A percentile compares a stretch with the other conserved stretches of the same genome.
Conservation (phyloP, 1,140 invertebrate genomes). For the Chironomus striatipennis region DNA sequence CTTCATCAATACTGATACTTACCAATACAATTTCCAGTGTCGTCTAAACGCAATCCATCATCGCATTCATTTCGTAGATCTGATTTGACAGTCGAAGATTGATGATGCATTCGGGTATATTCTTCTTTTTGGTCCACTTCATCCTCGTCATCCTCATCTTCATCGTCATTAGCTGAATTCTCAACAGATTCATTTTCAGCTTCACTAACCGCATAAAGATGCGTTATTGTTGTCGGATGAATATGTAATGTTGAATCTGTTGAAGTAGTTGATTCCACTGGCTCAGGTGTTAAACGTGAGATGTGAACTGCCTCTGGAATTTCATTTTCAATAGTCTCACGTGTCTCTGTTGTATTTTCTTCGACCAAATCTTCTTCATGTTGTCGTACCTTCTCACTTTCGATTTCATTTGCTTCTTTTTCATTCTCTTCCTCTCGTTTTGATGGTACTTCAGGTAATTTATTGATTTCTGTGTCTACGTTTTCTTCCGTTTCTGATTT, state of each 20-base stretch:
- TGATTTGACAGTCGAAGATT: conserved; percentile 20
- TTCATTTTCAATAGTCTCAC: neutral
- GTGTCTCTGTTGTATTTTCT: conserved; percentile 18
- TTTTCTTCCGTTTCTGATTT: neutral
- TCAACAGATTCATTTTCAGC: neutral
- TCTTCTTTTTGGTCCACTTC: neutral
- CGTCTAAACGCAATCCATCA: conserved; percentile 35
- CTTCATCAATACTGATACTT: conserved; percentile 11
- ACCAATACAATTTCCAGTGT: conserved; percentile 42
- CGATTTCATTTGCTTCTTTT: conserved; percentile 29
- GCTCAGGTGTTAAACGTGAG: neutral
- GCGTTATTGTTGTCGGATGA: neutral
- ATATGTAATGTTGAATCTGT: neutral
- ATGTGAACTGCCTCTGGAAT: neutral
- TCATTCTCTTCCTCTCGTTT: neutral
- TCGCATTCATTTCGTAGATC: conserved; percentile 34
- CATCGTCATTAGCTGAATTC: conserved; percentile 32
- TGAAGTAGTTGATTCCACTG: neutral
- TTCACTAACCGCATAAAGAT: neutral
- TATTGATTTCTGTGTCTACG: neutral
- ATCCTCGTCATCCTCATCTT: conserved; percentile 27
- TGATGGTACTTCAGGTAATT: neutral
- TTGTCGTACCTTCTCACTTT: conserved; percentile 36
- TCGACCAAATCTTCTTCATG: conserved; percentile 27
- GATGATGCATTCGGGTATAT: conserved; percentile 21